A percentile compares a stretch with the other conserved stretches of the same genome.
Conservation (phyloP, 1,140 invertebrate genomes). For the Phymastichus coffea region DNA sequence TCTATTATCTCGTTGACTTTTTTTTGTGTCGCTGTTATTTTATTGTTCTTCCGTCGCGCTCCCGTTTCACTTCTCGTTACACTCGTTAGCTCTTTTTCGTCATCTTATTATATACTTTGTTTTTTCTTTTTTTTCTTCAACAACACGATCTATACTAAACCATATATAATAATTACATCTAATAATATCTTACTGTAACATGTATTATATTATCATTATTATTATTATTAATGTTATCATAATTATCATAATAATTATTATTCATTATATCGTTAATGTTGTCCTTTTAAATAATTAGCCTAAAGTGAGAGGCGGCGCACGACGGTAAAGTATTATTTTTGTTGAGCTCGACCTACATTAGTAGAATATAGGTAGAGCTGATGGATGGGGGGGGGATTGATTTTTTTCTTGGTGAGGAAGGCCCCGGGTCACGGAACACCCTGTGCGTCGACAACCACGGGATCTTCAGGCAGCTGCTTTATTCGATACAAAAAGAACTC, state of each 20-base stretch:
- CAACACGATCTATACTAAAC: slow-evolving; percentile 59
- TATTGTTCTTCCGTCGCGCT: not conserved
- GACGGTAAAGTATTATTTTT: slow-evolving; percentile 53
- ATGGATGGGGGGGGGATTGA: not conserved
- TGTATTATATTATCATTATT: slow-evolving; percentile 56
- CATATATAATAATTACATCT: slow-evolving; percentile 60
- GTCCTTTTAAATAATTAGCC: slow-evolving; percentile 57
- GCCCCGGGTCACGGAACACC: slow-evolving; percentile 54
- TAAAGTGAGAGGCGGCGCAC: slow-evolving; percentile 57
- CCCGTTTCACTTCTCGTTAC: not conserved
- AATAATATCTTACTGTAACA: slow-evolving; percentile 59
- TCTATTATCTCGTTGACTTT: slow-evolving; percentile 6
- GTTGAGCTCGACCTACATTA: not conserved
- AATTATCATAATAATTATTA: slow-evolving; percentile 25
- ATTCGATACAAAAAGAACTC: not conserved
- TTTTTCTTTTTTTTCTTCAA: slow-evolving; percentile 51
- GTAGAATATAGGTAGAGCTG: not conserved
- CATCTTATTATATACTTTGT: slow-evolving; percentile 51
- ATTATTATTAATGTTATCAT: slow-evolving; percentile 44
- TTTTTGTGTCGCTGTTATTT: slow-evolving; percentile 11
- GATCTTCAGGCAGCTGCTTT: not conserved
- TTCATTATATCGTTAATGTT: slow-evolving; percentile 21
- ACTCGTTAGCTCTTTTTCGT: slow-evolving; percentile 28
- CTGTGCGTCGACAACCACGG: slow-evolving; percentile 45
- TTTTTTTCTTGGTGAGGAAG: not conserved